phyloP scores from a whole-genome alignment of 2,113 vertebrate species.

The Lycaon pictus region DNA sequence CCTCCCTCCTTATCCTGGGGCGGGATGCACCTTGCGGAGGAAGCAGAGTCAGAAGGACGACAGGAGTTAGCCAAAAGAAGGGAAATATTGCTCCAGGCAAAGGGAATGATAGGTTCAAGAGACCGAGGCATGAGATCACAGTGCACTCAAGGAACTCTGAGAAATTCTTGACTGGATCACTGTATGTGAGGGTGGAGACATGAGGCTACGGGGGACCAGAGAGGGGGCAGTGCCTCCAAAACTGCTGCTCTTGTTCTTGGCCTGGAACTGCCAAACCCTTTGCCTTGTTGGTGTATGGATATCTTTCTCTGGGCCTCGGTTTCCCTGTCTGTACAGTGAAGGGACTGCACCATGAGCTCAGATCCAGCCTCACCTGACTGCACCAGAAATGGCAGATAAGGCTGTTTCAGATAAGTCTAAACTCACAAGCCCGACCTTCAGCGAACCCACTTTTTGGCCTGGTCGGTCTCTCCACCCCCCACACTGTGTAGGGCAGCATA shows the following conservation, averaged over 20 bases:
- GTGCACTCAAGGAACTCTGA: background rate
- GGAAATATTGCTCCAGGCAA: background rate
- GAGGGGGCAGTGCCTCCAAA: background rate
- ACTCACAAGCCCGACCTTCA: background rate
- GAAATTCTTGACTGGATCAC: background rate
- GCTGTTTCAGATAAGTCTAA: background rate
- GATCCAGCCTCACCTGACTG: background rate
- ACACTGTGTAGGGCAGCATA: background rate
- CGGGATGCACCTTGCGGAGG: background rate
- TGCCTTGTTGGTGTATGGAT: background rate
- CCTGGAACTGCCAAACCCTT: background rate
- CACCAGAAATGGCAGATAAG: background rate
- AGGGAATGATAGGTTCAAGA: background rate
- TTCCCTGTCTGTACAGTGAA: background rate
- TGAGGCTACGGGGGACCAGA: background rate
- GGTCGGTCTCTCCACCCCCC: background rate
- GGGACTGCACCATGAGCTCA: background rate
- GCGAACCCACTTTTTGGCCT: background rate
- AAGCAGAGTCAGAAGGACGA: background rate
- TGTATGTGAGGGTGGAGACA: background rate
- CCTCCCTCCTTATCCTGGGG: background rate
- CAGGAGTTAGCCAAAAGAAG: background rate
- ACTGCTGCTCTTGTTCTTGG: background rate
- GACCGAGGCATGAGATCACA: background rate
- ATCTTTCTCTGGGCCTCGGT: slow-evolving; percentile 36